Conservation (phyloP, 1,140 invertebrate species). For the Caerostris extrusa region DNA sequence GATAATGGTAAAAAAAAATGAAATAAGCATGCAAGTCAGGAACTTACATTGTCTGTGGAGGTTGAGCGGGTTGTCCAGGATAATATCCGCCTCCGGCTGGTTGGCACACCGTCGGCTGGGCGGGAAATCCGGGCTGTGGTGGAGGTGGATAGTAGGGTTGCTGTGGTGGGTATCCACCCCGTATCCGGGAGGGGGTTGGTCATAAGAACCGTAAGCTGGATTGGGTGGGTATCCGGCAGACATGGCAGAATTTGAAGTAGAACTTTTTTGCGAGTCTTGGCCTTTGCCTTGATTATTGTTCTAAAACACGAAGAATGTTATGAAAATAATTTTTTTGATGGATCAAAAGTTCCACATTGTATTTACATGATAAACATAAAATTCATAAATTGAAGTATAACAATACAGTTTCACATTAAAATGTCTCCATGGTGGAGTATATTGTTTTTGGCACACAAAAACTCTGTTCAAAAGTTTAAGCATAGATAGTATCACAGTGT, state of each 20-base stretch:
- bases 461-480: too few relatives aligned
- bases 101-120: neutral
- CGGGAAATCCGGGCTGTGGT: slow-evolving; percentile 50
- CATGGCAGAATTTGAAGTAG: slow-evolving; percentile 12
- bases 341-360: too few relatives aligned
- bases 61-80: slow-evolving; percentile 53
- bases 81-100: slow-evolving; percentile 49
- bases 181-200: slow-evolving; percentile 22
- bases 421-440: too few relatives aligned
- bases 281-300: neutral
- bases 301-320: neutral
- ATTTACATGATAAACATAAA: too few relatives aligned
- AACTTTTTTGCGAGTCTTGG: neutral
- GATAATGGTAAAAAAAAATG: neutral
- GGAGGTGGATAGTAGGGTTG: slow-evolving; percentile 7
- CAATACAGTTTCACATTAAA: too few relatives aligned
- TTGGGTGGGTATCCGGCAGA: slow-evolving; percentile 38
- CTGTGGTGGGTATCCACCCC: slow-evolving; percentile 50
- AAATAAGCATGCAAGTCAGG: neutral
- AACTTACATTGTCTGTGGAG: slow-evolving; percentile 68
- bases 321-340: too few relatives aligned
- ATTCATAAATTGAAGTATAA: too few relatives aligned
- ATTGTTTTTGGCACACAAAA: too few relatives aligned
- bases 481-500: too few relatives aligned
- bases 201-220: slow-evolving; percentile 59